Evolutionary conservation across 2,888 invertebrate species (phyloP), one percentile per base, ranked within the genome.

Genomic region (Tyria jacobaeae): DNA sequence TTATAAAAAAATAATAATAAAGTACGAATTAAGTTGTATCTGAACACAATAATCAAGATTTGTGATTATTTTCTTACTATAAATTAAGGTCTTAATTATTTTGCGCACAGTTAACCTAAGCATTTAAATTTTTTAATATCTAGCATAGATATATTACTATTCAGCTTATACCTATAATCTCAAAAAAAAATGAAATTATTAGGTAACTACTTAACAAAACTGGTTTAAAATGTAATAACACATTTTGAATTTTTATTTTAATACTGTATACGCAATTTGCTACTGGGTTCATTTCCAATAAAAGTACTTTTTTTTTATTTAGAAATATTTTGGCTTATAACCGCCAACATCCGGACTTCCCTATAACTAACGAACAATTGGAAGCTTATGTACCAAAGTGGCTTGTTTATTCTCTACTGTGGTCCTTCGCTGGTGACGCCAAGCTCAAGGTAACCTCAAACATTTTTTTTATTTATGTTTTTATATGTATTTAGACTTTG

Each of bases 381-480:
- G 99, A 99, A 84, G 96, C 97, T 9, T 99, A 98, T 86, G 97
- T 99, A 75, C 97, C 98, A 0, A 99, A 99, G 85, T 97, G 98
- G 87, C 95, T 99, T 64, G 96, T 99, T 0, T 99, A 99, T 86
- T 97, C 98, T 0, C 91, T 99, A 48, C 94, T 99, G 7, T 99
- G 99, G 99, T 98, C 99, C 61, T 99, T 99, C 83, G 97, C 99
- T 68, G 99, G 99, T 35, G 99, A 99, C 90, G 99, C 99, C 48
- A 99, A 99, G 89, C 95, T 99, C 51, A 99, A 99, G 95, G 97
- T 98, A 55, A 12, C 0, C 7, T 1, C 14, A 44, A n/a, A 39
- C 3, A 9, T 14, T 31, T 44, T n/a, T 27, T 31, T 9, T 9
- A 12, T 12, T n/a, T 17, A 25, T n/a, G 15, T 1, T 25, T 15